A percentile compares a stretch with the other conserved stretches of the same genome.
Conservation (phyloP, 2,113 vertebrate species). For the Ovis aries region ARS-UI_Ramb_v3.0 NC_056054.1:136257001-136257500, state of each 20-base stretch:
- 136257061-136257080: not conserved
- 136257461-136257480: not conserved
- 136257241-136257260: not conserved
- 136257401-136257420: not conserved
- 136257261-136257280: not conserved
- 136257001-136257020: not conserved
- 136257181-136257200: not conserved
- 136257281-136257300: not conserved
- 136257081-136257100: not conserved
- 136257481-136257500: not conserved
- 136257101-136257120: not conserved
- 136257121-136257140: not conserved
- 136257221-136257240: not conserved
- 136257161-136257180: not conserved
- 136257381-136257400: not conserved
- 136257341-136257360: not conserved
- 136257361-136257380: not conserved
- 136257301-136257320: not conserved
- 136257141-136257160: not conserved
- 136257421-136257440: not conserved
- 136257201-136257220: not conserved
- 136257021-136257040: not conserved
- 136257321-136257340: not conserved
- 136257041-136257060: not conserved
- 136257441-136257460: not conserved